Evolutionary conservation across 1,140 invertebrate genomes (phyloP).

Genomic region (Drosophila hydei): DNA sequence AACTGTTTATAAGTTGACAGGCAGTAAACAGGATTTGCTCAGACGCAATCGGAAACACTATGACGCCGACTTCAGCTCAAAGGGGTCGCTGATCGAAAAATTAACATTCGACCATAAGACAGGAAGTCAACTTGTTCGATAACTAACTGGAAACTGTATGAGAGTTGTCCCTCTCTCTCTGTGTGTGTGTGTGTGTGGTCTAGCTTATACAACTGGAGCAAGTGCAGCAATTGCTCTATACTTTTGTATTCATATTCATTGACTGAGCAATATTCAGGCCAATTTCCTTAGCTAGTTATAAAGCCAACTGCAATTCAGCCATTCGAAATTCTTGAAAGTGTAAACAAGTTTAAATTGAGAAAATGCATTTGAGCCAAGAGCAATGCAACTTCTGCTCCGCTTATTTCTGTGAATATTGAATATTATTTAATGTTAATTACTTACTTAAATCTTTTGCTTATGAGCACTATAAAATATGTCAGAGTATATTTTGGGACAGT

Average conservation of each 20-base stretch:
- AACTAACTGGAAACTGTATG: background rate
- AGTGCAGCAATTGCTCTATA: slow-evolving; percentile 26
- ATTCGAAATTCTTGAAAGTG: too few species aligned
- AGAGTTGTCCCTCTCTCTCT: background rate
- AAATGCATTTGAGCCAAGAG: too few species aligned
- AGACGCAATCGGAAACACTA: slow-evolving; percentile 58
- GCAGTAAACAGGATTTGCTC: slow-evolving; percentile 77
- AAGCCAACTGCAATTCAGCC: too few species aligned
- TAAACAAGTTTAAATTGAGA: too few species aligned
- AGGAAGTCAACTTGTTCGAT: slow-evolving; percentile 53
- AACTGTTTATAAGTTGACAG: slow-evolving; percentile 79
- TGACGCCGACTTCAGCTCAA: slow-evolving; percentile 37
- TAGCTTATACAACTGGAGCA: slow-evolving; percentile 37
- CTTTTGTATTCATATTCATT: background rate
- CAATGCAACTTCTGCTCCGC: too few species aligned
- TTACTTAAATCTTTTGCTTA: too few species aligned
- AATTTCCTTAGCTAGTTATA: too few species aligned
- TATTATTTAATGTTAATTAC: too few species aligned
- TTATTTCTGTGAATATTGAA: too few species aligned
- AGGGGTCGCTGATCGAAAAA: slow-evolving; percentile 42
- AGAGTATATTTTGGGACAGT: too few species aligned
- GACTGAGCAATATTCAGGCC: too few species aligned
- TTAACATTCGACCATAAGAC: slow-evolving; percentile 53
- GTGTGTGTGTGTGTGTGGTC: slow-evolving; percentile 33
- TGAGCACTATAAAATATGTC: too few species aligned